Base-by-base conservation (phyloP, 2,113 vertebrate species). In the Ranitomeya imitator region DNA sequence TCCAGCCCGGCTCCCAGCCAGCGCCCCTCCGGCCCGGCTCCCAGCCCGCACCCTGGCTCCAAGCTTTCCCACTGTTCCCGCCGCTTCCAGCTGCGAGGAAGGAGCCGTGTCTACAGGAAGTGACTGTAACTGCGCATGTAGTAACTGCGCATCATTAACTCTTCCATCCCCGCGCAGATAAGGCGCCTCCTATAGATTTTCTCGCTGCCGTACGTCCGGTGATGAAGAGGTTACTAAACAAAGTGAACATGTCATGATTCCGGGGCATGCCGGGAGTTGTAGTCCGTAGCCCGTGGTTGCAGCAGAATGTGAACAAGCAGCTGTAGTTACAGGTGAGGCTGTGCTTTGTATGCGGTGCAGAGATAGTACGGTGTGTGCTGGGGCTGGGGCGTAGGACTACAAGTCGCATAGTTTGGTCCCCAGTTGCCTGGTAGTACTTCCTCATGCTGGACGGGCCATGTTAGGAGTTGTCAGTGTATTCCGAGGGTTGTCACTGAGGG, bases 241-340 rank as follows among this genome's bases (percentile, higher is more conserved):
- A 67, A 55, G 16, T 12, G 37, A 13, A 2, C 2, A 2, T 45
- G 71, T 86, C 74, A 65, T 4, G 52, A 2, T 7, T 12, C 23
- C 60, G 16, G 51, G 54, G 86, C 51, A 65, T 19, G 86, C 63
- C 51, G 86, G 86, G 86, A 80, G 60, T 55, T 87, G 86, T 87
- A 87, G 86, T 87, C 67, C 37, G 19, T 54, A 16, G 0, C n/a
- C 7, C 23, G 23, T 79, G 55, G 26, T 71, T 55, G 82, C 60
- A n/a, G 37, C 63, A 55, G 82, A 63, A 84, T 83, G 60, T 69
- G 81, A 83, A 63, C 52, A 55, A 4, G 31, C 19, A 18, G 31
- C 26, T n/a, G 61, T n/a, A 9, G 31, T 15, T 23, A 11, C 51
- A 69, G 82, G 82, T 84, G 67, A 52, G 82, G 63, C 21, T 69